These are phyloP conservation scores for Dreissena polymorpha DNA, from an alignment of 1,140 invertebrate genomes.

Conservation along the genomic window DNA sequence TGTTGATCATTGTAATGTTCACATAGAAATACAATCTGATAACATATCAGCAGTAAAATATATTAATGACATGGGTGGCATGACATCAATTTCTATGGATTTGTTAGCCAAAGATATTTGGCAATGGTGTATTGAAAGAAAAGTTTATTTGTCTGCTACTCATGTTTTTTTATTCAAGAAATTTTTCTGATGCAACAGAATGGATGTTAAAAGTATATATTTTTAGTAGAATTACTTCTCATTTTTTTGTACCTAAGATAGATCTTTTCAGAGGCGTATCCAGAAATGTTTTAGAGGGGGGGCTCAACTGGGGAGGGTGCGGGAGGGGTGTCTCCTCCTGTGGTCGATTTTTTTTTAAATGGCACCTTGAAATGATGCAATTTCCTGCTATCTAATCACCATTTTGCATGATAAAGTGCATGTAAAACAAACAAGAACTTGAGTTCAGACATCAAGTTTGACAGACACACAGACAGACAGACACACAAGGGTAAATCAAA, in stretches of 20 bases:
- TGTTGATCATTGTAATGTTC: background rate
- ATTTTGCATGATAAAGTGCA: too few relatives aligned
- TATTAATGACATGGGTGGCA: constrained; percentile 46
- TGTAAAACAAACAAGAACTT: too few relatives aligned
- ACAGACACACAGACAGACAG: too few relatives aligned
- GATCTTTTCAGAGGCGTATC: too few relatives aligned
- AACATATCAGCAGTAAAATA: constrained; percentile 43
- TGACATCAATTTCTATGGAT: constrained; percentile 22
- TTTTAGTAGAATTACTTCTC: constrained; percentile 16
- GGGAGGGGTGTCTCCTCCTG: too few relatives aligned
- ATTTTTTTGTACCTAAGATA: constrained; percentile 29
- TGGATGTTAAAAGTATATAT: constrained; percentile 40
- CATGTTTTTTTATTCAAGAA: constrained; percentile 37
- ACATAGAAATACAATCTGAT: constrained; percentile 43
- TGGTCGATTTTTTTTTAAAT: too few relatives aligned
- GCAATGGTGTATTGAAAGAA: constrained; percentile 42
- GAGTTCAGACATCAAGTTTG: too few relatives aligned
- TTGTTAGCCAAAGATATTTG: constrained; percentile 41
- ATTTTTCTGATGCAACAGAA: constrained; percentile 36
- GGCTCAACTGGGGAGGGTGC: too few relatives aligned
- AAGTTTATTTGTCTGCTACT: constrained; percentile 31
- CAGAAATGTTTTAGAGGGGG: too few relatives aligned
- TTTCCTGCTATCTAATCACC: too few relatives aligned
- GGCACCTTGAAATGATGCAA: too few relatives aligned
- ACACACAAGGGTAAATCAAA: too few relatives aligned